Conservation (phyloP, 2,888 invertebrate genomes). For the Punctoribates punctum region DNA sequence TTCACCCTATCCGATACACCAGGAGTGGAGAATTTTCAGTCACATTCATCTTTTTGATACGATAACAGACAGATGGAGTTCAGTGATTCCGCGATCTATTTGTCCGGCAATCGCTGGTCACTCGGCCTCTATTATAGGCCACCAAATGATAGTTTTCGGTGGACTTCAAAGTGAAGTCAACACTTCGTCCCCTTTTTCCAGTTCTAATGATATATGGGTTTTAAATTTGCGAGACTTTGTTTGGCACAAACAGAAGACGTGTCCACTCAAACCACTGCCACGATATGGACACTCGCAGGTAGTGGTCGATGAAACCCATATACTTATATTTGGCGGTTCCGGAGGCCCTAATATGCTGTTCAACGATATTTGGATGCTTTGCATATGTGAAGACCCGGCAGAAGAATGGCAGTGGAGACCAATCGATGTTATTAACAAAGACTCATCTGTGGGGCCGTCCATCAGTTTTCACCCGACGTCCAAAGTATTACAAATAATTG, state of each 20-base stretch:
- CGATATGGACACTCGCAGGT: constrained; percentile 90
- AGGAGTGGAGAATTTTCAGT: constrained; percentile 77
- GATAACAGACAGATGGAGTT: constrained; percentile 68
- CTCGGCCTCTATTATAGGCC: constrained; percentile 73
- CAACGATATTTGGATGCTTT: constrained; percentile 85
- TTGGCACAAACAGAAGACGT: constrained; percentile 67
- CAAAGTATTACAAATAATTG: constrained; percentile 58
- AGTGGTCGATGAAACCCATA: constrained; percentile 55
- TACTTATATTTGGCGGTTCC: constrained; percentile 58
- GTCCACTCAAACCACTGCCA: constrained; percentile 61
- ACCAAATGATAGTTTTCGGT: constrained; percentile 57
- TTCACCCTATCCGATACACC: constrained; percentile 56
- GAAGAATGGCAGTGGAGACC: constrained; percentile 57
- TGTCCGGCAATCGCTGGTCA: constrained; percentile 86
- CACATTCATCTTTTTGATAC: constrained; percentile 86
- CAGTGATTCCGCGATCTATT: constrained; percentile 47
- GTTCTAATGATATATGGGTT: constrained; percentile 79
- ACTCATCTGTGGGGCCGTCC: constrained; percentile 71
- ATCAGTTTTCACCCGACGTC: constrained; percentile 93
- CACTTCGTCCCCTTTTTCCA: constrained; percentile 48
- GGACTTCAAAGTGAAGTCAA: constrained; percentile 52
- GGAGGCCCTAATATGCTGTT: constrained; percentile 62
- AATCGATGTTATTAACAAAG: constrained; percentile 66
- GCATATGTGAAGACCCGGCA: constrained; percentile 64
- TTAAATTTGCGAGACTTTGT: constrained; percentile 69